A percentile compares a stretch with the other conserved stretches of the same genome.
These are phyloP conservation scores for Prunella fulvescens DNA, from an alignment of 2,113 vertebrate genomes.

Conservation along the genomic window DNA sequence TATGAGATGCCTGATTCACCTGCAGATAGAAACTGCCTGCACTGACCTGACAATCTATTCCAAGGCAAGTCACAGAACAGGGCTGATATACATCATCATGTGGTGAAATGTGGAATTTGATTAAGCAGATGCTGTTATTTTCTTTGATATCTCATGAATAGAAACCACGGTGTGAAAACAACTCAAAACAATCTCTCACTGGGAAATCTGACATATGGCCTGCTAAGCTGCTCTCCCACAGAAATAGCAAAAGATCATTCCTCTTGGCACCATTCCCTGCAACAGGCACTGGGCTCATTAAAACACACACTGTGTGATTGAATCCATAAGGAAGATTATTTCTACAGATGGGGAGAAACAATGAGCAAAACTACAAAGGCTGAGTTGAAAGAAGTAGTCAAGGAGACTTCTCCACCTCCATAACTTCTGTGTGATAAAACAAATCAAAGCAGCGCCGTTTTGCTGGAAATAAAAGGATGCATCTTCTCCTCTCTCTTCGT, in stretches of 20 bases:
- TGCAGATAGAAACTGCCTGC: background rate
- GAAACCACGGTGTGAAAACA: slow-evolving; percentile 15
- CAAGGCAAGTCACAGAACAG: background rate
- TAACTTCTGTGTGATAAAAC: background rate
- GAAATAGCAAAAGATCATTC: slow-evolving; percentile 31
- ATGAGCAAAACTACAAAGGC: background rate
- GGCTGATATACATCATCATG: background rate
- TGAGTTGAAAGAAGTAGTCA: slow-evolving; percentile 25
- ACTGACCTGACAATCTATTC: background rate
- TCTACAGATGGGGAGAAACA: slow-evolving; percentile 19
- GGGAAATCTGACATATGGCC: slow-evolving; percentile 46
- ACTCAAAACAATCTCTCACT: slow-evolving; percentile 30
- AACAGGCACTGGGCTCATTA: background rate
- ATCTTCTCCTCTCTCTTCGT: background rate
- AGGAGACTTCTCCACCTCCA: slow-evolving; percentile 47
- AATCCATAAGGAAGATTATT: background rate
- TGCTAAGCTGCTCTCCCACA: slow-evolving; percentile 23
- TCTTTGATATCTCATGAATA: slow-evolving; percentile 17
- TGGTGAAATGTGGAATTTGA: background rate
- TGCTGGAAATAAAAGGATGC: background rate
- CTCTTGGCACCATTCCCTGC: background rate
- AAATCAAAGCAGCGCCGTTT: background rate
- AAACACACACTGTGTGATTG: background rate
- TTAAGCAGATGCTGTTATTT: slow-evolving; percentile 40
- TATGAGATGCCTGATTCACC: background rate